Percentiles rank a stretch among this genome's conserved stretches.
Evolutionary conservation across 2,113 vertebrate genomes (phyloP).

Genomic region (Chlamydotis undulata): DNA sequence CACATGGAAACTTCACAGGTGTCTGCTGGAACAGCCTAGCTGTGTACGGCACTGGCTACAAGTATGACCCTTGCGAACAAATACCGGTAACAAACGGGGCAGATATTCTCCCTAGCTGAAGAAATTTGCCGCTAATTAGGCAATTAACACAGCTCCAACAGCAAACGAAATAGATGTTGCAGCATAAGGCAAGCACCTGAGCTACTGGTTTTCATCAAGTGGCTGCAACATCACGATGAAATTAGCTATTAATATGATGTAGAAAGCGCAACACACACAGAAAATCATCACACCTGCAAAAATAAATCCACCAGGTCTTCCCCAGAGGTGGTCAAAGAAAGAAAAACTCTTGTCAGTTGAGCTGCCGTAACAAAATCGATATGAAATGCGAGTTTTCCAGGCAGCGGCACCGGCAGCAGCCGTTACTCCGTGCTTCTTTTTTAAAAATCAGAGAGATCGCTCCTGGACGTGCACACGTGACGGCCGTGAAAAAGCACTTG

Average conservation of each 20-base stretch:
- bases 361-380: background rate
- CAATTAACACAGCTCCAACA: background rate
- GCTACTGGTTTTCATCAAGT: background rate
- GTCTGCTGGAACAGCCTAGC: background rate
- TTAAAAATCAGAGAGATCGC: background rate
- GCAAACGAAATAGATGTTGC: background rate
- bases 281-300: background rate
- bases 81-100: background rate
- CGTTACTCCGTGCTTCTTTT: background rate
- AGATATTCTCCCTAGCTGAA: background rate
- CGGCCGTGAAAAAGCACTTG: background rate
- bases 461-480: fast-evolving
- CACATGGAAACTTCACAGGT: fast-evolving
- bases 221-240: background rate
- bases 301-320: background rate
- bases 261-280: background rate
- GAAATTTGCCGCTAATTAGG: background rate
- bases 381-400: background rate
- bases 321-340: background rate
- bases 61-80: background rate
- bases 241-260: background rate
- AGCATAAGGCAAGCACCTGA: background rate
- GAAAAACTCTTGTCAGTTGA: background rate
- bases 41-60: background rate
- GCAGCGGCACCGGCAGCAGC: background rate